phyloP scores from a whole-genome alignment of 2,797 vertebrate species.

The Propithecus deckenii region DNA sequence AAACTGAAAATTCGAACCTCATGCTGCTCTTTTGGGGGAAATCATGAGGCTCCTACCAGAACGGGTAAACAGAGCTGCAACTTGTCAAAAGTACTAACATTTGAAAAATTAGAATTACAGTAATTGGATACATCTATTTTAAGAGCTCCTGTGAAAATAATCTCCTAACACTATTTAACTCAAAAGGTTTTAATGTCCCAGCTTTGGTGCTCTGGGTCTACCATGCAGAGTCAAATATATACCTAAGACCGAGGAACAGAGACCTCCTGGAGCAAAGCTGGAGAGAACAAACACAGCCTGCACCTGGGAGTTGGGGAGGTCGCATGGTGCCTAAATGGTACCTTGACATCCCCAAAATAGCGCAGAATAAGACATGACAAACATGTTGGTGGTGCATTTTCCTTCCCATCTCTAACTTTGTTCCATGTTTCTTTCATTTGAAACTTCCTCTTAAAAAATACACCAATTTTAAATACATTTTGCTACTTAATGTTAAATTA shows the following conservation, averaged over 20 bases:
- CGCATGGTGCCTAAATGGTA: neutral
- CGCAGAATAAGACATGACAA: neutral
- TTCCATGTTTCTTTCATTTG: neutral
- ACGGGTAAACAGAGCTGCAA: constrained; percentile 51
- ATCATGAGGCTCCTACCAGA: constrained; percentile 2
- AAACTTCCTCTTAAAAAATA: neutral
- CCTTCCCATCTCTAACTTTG: neutral
- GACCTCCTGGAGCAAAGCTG: neutral
- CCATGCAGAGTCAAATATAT: neutral
- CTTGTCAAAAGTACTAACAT: constrained; percentile 60
- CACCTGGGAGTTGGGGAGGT: neutral
- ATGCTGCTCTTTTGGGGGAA: constrained; percentile 65
- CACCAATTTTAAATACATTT: neutral
- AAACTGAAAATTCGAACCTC: constrained; percentile 61
- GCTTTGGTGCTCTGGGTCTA: neutral
- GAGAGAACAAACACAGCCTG: neutral
- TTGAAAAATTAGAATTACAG: constrained; percentile 70
- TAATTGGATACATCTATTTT: constrained; percentile 68
- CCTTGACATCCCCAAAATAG: neutral
- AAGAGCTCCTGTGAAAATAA: constrained; percentile 54
- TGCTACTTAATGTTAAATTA: neutral
- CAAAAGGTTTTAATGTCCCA: constrained; percentile 25
- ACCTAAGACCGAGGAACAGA: neutral
- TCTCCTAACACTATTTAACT: constrained; percentile 48
- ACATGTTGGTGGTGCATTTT: neutral